Evolutionary conservation across 2,888 invertebrate species (phyloP), one percentile per base, ranked within the genome.

Genomic region (Tipula confusa): DNA sequence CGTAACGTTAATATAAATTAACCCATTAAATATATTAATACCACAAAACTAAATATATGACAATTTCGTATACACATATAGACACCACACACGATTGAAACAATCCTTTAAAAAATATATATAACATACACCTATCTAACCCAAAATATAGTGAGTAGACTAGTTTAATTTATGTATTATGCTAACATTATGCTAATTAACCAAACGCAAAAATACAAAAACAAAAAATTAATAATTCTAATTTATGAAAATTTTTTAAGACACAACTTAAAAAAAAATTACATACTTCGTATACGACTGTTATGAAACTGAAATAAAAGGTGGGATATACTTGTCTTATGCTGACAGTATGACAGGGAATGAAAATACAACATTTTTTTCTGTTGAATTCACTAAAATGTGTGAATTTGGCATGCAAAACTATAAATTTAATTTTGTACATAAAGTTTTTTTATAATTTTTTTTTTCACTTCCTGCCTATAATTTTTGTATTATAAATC

Each of bases 371-470:
- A n/a, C n/a, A 64, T 64, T 64, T 43, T 15, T 43, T 43, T n/a
- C 43, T 43, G 15, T 43, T 43, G 15, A 3, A 64, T 64, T 64
- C 64, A 64, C 24, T 64, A 64, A 64, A 64, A 64, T 64, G 64
- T 64, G 64, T 64, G 64, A 64, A 64, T 24, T 64, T 64, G 64
- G 64, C 64, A 64, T 64, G 64, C 64, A 64, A 64, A 64, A 64
- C 64, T 64, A 64, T 64, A 64, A 64, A 64, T 64, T 64, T 9
- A 64, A 64, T 64, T 43, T 43, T 43, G 11, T 36, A 36, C 36
- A 36, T 36, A 36, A 36, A n/a, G n/a, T n/a, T 36, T 43, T 43
- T 43, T 43, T n/a, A n/a, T n/a, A n/a, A n/a, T n/a, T n/a, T n/a
- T n/a, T n/a, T 43, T 48, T 64, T 64, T 64, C 24, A 64, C 24